Evolutionary conservation across 2,888 invertebrate species (phyloP).

Genomic region (Drosophila kanekoi): DNA sequence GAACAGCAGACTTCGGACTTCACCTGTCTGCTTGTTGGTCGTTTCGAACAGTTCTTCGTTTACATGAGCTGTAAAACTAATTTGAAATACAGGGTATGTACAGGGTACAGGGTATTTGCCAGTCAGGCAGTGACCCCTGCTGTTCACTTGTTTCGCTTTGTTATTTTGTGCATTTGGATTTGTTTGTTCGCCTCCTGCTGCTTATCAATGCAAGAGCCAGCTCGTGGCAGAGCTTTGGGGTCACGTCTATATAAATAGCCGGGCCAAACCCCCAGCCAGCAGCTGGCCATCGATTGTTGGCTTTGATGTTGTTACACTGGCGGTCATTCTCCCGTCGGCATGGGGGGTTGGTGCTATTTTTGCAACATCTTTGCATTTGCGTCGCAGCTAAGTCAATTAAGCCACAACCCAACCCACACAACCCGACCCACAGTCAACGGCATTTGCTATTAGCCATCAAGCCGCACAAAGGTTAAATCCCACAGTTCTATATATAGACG

Average conservation of each 20-base stretch:
- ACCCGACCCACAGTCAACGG: slow-evolving; percentile 13
- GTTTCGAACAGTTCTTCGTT: too few species aligned
- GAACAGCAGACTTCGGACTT: too few species aligned
- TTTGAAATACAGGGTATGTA: too few species aligned
- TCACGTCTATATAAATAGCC: slow-evolving; percentile 52
- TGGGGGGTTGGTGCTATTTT: slow-evolving; percentile 35
- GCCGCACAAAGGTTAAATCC: slow-evolving; percentile 54
- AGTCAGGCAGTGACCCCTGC: neutral
- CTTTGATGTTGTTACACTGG: slow-evolving; percentile 47
- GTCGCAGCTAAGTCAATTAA: slow-evolving; percentile 54
- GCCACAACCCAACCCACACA: slow-evolving; percentile 14
- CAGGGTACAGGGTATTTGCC: neutral
- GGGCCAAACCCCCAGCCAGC: slow-evolving; percentile 1
- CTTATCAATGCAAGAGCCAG: slow-evolving; percentile 53
- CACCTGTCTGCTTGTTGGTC: too few species aligned
- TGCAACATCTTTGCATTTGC: slow-evolving; percentile 58
- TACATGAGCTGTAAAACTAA: too few species aligned
- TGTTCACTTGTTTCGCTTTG: slow-evolving; percentile 9
- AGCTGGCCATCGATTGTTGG: slow-evolving; percentile 45
- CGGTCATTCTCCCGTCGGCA: slow-evolving; percentile 7
- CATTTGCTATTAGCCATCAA: slow-evolving; percentile 29
- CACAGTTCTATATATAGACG: slow-evolving; percentile 56
- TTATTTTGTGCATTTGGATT: slow-evolving; percentile 43
- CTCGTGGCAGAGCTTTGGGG: slow-evolving; percentile 44
- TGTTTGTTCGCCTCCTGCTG: slow-evolving; percentile 46